A percentile compares a stretch with the other conserved stretches of the same genome.
These are phyloP conservation scores for Donacobius atricapilla DNA, from an alignment of 2,113 vertebrate genomes.

Conservation along the genomic window DNA sequence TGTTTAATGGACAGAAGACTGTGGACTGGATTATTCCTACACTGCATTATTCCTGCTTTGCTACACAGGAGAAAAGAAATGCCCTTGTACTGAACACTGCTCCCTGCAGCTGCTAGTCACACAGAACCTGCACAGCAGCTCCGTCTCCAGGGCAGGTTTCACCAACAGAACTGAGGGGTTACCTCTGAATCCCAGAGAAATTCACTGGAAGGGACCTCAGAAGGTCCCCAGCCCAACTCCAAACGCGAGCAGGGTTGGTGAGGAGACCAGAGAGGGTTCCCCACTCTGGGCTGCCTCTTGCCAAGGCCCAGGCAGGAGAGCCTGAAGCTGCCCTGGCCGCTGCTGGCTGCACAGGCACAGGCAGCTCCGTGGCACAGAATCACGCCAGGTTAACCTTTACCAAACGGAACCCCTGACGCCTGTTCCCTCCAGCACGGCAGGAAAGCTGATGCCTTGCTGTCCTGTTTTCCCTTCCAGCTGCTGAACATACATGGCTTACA, in stretches of 20 bases:
- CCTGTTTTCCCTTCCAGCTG: not conserved
- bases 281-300: not conserved
- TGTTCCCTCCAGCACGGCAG: not conserved
- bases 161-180: not conserved
- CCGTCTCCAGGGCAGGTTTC: not conserved
- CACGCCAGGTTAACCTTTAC: not conserved
- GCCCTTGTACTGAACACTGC: not conserved
- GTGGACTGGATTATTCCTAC: not conserved
- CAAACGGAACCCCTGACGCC: fast-evolving
- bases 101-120: not conserved
- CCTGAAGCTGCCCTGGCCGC: not conserved
- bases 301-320: not conserved
- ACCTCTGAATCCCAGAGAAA: not conserved
- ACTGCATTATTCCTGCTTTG: not conserved
- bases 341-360: too few relatives aligned
- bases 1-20: not conserved
- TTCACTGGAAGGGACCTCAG: not conserved
- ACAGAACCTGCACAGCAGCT: not conserved
- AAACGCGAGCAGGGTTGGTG: not conserved
- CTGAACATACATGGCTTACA: not conserved
- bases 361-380: not conserved
- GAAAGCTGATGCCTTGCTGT: not conserved
- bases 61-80: not conserved
- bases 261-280: not conserved
- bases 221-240: not conserved